Conservation (phyloP, 1,140 invertebrate species). For the Condylostylus longicornis region DNA sequence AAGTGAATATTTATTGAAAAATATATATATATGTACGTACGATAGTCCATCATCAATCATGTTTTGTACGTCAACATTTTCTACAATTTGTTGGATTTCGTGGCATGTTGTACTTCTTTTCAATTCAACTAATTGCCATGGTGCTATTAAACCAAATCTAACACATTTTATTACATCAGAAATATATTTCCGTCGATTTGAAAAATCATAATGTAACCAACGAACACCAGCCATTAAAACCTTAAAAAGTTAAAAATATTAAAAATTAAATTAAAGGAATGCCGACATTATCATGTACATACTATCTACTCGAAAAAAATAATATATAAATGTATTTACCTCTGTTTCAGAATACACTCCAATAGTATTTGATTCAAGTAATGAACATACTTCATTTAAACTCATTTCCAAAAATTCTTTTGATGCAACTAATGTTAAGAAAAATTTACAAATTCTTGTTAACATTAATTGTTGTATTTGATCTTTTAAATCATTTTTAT, state of each 20-base stretch:
- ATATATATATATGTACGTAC: conserved; percentile 32
- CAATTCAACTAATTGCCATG: conserved; percentile 56
- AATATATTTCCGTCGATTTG: conserved; percentile 35
- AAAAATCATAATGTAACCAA: conserved; percentile 55
- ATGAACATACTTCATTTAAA: conserved; percentile 42
- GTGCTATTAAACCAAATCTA: conserved; percentile 54
- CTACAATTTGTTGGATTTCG: conserved; percentile 49
- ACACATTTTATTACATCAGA: conserved; percentile 47
- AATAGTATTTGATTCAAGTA: conserved; percentile 51
- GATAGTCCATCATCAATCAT: conserved; percentile 58
- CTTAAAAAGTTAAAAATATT: conserved; percentile 34
- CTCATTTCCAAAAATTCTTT: conserved; percentile 49
- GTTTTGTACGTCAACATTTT: conserved; percentile 45
- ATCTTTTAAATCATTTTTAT: neutral
- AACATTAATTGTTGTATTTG: conserved; percentile 46
- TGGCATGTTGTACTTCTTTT: conserved; percentile 51
- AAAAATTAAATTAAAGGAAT: neutral
- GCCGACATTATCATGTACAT: neutral
- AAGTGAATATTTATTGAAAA: neutral
- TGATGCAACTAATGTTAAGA: conserved; percentile 51
- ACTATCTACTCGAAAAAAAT: neutral
- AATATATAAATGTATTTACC: conserved; percentile 33
- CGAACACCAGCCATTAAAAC: conserved; percentile 56
- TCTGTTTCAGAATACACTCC: conserved; percentile 41
- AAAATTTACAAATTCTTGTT: conserved; percentile 53